Evolutionary conservation across 2,113 vertebrate species (phyloP).

Genomic region (Myrmecophaga tridactyla): DNA sequence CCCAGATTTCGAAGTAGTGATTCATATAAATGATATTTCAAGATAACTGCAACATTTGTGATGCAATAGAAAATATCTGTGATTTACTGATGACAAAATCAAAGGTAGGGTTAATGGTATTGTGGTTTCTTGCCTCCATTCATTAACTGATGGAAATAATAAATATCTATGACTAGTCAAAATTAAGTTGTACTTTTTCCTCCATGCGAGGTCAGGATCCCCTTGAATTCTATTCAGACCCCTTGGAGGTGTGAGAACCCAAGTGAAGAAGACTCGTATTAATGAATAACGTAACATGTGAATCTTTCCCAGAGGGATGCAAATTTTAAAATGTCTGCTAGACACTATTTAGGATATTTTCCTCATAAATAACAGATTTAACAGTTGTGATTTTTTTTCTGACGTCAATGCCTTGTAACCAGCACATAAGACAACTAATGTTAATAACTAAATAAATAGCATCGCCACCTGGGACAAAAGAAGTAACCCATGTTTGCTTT

Average conservation of each 20-base stretch:
- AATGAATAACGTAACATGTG: conserved; percentile 21
- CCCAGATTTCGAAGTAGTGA: conserved; percentile 18
- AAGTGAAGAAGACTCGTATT: not conserved
- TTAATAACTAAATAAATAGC: conserved; percentile 55
- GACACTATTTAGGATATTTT: conserved; percentile 7
- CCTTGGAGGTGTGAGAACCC: conserved; percentile 23
- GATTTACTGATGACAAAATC: conserved; percentile 9
- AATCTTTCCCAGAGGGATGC: conserved; percentile 27
- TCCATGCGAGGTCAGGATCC: conserved; percentile 38
- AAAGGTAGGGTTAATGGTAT: not conserved
- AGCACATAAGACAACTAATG: not conserved
- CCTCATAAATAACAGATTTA: conserved; percentile 7
- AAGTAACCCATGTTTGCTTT: conserved; percentile 48
- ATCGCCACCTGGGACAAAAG: conserved; percentile 34
- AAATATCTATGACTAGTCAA: conserved; percentile 42
- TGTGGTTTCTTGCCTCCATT: conserved; percentile 24
- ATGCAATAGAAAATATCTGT: not conserved
- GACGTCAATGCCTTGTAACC: not conserved
- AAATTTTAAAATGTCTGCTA: conserved; percentile 38
- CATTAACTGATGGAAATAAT: conserved; percentile 27
- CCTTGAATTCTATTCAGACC: conserved; percentile 40
- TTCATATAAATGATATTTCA: conserved; percentile 26
- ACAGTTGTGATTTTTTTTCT: not conserved
- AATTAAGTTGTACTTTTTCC: conserved; percentile 40
- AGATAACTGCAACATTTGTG: conserved; percentile 14